phyloP scores from a whole-genome alignment of 30 jellyfish, hydroid and myxozoan species.

The Aurelia coerulea region DNA sequence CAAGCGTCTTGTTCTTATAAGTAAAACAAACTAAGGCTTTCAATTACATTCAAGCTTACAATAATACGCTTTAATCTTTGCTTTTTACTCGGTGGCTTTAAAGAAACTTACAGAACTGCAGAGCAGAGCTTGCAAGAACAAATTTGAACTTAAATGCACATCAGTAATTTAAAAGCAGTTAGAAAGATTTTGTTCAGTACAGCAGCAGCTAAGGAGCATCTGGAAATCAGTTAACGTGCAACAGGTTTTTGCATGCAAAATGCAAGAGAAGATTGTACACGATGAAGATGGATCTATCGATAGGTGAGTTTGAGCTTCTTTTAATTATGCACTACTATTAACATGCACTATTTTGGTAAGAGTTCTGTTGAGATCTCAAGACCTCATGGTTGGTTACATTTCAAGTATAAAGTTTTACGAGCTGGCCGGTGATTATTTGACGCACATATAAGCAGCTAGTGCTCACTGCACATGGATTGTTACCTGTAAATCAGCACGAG shows the following conservation, averaged over 20 bases:
- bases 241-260: not conserved
- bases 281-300: slow-evolving; percentile 1
- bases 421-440: slow-evolving; percentile 34
- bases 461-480: slow-evolving; percentile 8
- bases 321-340: too few relatives aligned
- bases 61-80: too few relatives aligned
- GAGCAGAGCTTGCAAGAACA: not conserved
- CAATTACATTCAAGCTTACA: not conserved
- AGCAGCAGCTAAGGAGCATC: slow-evolving; percentile 1
- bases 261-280: not conserved
- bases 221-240: not conserved
- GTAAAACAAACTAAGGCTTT: slow-evolving; percentile 30
- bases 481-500: not conserved
- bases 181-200: not conserved
- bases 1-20: slow-evolving; percentile 70
- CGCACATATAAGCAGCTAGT: slow-evolving; percentile 29
- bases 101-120: too few relatives aligned
- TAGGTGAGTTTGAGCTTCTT: not conserved
- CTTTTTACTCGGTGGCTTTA: too few relatives aligned
- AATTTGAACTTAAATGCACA: not conserved
- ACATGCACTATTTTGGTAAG: too few relatives aligned
- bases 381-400: not conserved
- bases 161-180: not conserved
- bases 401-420: not conserved
- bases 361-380: not conserved